A percentile compares a stretch with the other conserved stretches of the same genome.
Evolutionary conservation across 2,113 vertebrate species (phyloP).

Genomic region (Nesogale talazaci): DNA sequence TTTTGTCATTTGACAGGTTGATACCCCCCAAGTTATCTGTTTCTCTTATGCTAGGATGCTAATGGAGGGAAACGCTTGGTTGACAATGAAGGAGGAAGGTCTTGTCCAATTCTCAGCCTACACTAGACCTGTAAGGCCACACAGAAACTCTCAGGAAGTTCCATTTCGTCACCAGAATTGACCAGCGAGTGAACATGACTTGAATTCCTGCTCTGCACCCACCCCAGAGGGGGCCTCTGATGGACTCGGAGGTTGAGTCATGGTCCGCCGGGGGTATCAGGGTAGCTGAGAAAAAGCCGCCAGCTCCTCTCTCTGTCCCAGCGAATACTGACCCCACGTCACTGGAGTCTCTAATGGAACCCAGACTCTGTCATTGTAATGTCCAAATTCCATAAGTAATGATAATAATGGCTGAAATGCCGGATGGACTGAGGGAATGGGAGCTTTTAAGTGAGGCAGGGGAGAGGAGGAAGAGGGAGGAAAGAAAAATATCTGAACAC

Average conservation of each 20-base stretch:
- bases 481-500: slow-evolving; percentile 72
- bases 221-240: background rate
- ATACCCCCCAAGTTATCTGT: background rate
- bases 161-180: background rate
- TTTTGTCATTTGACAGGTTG: background rate
- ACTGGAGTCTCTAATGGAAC: slow-evolving; percentile 3
- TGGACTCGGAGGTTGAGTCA: background rate
- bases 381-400: slow-evolving; percentile 56
- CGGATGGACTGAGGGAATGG: slow-evolving; percentile 52
- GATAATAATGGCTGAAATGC: slow-evolving; percentile 60
- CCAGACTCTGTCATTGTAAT: slow-evolving; percentile 5
- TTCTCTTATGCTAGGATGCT: background rate
- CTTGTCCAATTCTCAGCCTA: background rate
- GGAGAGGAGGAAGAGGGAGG: background rate
- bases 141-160: background rate
- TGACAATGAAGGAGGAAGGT: background rate
- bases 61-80: background rate
- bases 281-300: slow-evolving; percentile 28
- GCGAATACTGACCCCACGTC: slow-evolving; percentile 49
- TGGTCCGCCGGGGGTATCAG: background rate
- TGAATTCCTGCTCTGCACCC: background rate
- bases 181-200: background rate
- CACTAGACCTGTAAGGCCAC: background rate
- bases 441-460: slow-evolving; percentile 43
- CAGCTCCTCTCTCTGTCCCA: background rate